Evolutionary conservation across 2,888 invertebrate genomes (phyloP), one percentile per base, ranked within the genome.

Genomic region (Germaria angustata): DNA sequence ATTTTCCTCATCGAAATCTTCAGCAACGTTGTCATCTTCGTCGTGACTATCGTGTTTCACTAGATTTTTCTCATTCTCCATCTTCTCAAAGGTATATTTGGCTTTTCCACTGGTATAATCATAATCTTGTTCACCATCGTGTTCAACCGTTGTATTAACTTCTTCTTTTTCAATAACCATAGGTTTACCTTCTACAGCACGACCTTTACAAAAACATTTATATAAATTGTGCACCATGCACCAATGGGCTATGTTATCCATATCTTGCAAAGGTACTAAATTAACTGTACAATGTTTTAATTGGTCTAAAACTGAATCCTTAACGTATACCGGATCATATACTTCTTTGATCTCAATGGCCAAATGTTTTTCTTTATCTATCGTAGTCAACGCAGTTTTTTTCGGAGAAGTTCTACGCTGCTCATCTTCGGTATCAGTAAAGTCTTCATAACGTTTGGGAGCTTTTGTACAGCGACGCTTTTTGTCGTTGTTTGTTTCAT

Each of bases 181-280:
- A 0, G 89, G 88, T 59, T 87, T 88, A 44, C 91, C 91, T 6
- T 88, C 88, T 0, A 81, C 51, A 0, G 88, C 86, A 0, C 87
- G 82, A 1, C 93, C 92, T 84, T 92, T 92, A 87, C 95, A 95
- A 88, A 93, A 93, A 89, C 95, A 95, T 87, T 93, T 93, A 86
- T 95, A 94, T 59, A 94, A 88, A 85, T 92, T 92, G 87, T 95
- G 95, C 2, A 93, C 91, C 92, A 95, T 93, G 86, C 95, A 95
- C 92, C 93, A 94, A 0, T 93, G 93, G 80, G 93, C 93, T 55
- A 94, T 87, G 86, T 93, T 92, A 32, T 90, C 87, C 81, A 91
- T 86, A 65, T 87, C 85, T 2, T 88, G 80, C 36, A 92, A 81
- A 13, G 87, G 88, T 0, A 87, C 86, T 9, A 92, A 55, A 1